A percentile compares a stretch with the other conserved stretches of the same genome.
phyloP scores from a whole-genome alignment of 2,113 vertebrate species.

The Cheilinus undulatus region DNA sequence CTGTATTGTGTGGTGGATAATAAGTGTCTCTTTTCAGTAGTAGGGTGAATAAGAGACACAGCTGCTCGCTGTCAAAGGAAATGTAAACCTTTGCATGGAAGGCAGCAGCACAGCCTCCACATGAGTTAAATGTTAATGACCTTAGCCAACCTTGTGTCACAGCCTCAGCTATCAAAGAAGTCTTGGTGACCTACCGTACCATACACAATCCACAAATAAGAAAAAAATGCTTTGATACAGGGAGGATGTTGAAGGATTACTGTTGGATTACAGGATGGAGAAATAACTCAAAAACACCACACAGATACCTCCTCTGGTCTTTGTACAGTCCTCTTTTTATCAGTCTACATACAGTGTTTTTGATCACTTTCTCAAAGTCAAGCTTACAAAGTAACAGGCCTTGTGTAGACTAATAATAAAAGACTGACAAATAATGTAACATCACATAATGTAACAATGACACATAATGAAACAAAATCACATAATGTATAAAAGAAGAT shows the following conservation, averaged over 20 bases:
- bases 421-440: too few relatives aligned
- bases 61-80: conserved; percentile 13
- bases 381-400: background rate
- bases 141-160: conserved; percentile 8
- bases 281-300: conserved; percentile 5
- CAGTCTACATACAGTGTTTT: background rate
- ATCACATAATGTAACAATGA: too few relatives aligned
- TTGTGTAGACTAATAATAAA: too few relatives aligned
- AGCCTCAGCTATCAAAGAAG: background rate
- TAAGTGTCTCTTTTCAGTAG: background rate
- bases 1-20: too few relatives aligned
- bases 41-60: conserved; percentile 1
- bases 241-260: conserved; percentile 4
- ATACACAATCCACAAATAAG: conserved; percentile 7
- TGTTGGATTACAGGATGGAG: background rate
- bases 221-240: conserved; percentile 12
- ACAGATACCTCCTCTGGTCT: background rate
- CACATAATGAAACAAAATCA: too few relatives aligned
- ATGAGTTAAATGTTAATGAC: conserved; percentile 30
- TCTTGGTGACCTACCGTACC: background rate
- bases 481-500: too few relatives aligned
- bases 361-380: background rate
- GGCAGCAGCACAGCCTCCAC: background rate
- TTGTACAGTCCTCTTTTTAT: conserved; percentile 17
- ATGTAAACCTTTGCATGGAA: background rate